phyloP scores from a whole-genome alignment of 2,113 vertebrate species.

The Thalassarche chlororhynchos region DNA sequence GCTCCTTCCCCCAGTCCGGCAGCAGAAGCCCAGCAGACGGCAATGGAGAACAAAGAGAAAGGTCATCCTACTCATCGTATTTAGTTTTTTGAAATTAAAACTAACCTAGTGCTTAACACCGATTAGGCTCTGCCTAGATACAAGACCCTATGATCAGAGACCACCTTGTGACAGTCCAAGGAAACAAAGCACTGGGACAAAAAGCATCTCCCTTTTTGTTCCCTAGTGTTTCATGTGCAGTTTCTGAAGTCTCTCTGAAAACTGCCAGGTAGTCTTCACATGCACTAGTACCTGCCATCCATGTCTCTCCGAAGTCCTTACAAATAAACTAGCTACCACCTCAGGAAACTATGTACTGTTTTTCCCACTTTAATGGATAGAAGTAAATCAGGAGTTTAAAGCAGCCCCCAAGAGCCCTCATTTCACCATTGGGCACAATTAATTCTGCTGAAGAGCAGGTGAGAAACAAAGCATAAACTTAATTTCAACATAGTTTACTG shows the following conservation, averaged over 20 bases:
- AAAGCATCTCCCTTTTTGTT: neutral
- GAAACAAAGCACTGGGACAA: neutral
- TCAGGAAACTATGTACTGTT: neutral
- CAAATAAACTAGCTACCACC: neutral
- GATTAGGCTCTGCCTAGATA: neutral
- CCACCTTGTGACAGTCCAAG: neutral
- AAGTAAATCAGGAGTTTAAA: neutral
- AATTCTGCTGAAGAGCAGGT: neutral
- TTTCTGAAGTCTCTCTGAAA: neutral
- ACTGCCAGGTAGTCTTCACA: neutral
- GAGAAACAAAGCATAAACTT: neutral
- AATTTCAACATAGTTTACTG: neutral
- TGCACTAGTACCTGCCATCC: neutral
- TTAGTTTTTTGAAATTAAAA: neutral
- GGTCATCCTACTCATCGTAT: neutral
- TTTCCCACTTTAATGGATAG: neutral
- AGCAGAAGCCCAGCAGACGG: neutral
- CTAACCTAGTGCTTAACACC: neutral
- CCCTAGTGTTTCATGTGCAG: neutral
- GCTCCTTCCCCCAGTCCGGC: neutral
- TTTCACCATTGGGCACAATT: neutral
- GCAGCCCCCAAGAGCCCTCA: neutral
- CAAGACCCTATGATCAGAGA: neutral
- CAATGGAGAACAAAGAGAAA: neutral
- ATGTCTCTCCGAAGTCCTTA: neutral